Percentiles rank a stretch among this genome's conserved stretches.
These are phyloP conservation scores for Pholis gunnellus DNA, from an alignment of 2,113 vertebrate genomes.

Conservation along the genomic window DNA sequence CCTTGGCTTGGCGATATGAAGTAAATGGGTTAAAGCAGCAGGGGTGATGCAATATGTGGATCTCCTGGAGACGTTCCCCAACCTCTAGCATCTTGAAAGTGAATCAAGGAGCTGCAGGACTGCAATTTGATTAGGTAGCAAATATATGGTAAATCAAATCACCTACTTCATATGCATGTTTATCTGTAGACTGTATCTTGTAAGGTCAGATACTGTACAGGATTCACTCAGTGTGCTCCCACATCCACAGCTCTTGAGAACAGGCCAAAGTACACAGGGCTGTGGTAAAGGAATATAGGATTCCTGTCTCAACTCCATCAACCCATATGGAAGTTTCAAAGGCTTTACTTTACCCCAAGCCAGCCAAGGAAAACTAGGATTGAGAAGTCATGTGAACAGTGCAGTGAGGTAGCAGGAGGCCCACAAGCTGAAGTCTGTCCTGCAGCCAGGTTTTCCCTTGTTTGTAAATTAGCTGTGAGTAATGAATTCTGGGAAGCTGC, in stretches of 20 bases:
- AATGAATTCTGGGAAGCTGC: slow-evolving; percentile 82
- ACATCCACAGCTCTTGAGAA: slow-evolving; percentile 50
- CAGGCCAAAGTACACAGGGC: slow-evolving; percentile 46
- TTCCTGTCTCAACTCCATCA: slow-evolving; percentile 44
- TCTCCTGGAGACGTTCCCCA: slow-evolving; percentile 80
- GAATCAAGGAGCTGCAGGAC: slow-evolving; percentile 81
- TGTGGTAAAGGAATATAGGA: slow-evolving; percentile 39
- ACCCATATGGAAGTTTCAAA: slow-evolving; percentile 53
- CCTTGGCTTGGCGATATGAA: slow-evolving; percentile 69
- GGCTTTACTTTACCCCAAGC: slow-evolving; percentile 32
- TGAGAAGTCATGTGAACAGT: slow-evolving; percentile 48
- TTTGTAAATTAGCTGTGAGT: slow-evolving; percentile 84
- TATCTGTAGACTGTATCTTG: slow-evolving; percentile 47
- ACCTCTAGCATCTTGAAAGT: slow-evolving; percentile 80
- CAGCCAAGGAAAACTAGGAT: slow-evolving; percentile 48
- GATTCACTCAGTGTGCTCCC: not conserved
- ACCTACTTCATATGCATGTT: slow-evolving; percentile 63
- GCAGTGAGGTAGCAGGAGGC: slow-evolving; percentile 44
- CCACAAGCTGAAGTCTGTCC: slow-evolving; percentile 56
- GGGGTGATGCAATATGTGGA: slow-evolving; percentile 82
- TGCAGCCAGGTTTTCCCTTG: slow-evolving; percentile 63
- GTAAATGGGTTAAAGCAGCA: slow-evolving; percentile 85
- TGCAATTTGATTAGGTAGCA: slow-evolving; percentile 81
- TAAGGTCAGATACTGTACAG: slow-evolving; percentile 73
- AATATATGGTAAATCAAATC: slow-evolving; percentile 80